Conservation (phyloP, 2,797 vertebrate genomes). For the Phrynocephalus forsythii region DNA sequence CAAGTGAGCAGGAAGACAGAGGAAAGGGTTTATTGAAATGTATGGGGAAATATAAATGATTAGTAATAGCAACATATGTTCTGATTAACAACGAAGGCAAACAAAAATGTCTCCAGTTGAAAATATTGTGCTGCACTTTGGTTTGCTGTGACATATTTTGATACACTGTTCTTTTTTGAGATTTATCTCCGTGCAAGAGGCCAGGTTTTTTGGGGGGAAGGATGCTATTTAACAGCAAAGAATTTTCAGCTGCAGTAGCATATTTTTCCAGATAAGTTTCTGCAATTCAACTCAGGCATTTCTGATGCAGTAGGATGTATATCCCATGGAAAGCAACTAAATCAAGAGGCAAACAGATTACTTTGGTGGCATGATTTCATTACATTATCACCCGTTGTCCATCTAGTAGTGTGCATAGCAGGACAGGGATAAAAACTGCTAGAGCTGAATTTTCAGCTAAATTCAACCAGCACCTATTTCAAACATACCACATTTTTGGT, state of each 20-base stretch:
- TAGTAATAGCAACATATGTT: slow-evolving; percentile 66
- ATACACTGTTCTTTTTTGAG: slow-evolving; percentile 48
- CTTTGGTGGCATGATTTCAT: background rate
- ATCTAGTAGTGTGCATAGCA: background rate
- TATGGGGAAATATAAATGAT: slow-evolving; percentile 75
- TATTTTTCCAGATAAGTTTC: background rate
- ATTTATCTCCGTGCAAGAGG: slow-evolving; percentile 46
- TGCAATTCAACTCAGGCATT: background rate
- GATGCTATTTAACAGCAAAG: slow-evolving; percentile 8
- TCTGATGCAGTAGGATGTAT: background rate
- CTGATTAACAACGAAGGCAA: slow-evolving; percentile 68
- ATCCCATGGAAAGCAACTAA: background rate
- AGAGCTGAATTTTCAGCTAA: background rate
- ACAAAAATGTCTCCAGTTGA: slow-evolving; percentile 72
- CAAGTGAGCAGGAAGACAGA: slow-evolving; percentile 61
- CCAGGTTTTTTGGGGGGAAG: background rate
- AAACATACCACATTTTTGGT: background rate
- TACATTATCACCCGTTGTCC: background rate
- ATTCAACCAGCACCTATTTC: background rate
- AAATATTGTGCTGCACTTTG: slow-evolving; percentile 61
- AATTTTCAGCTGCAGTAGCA: slow-evolving; percentile 48
- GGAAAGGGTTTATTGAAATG: slow-evolving; percentile 74
- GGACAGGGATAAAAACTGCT: background rate
- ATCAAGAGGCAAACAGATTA: background rate
- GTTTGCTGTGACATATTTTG: slow-evolving; percentile 72